These are phyloP conservation scores for Alentia gelatinosa DNA, from an alignment of 2,888 invertebrate species.

Conservation along the genomic window DNA sequence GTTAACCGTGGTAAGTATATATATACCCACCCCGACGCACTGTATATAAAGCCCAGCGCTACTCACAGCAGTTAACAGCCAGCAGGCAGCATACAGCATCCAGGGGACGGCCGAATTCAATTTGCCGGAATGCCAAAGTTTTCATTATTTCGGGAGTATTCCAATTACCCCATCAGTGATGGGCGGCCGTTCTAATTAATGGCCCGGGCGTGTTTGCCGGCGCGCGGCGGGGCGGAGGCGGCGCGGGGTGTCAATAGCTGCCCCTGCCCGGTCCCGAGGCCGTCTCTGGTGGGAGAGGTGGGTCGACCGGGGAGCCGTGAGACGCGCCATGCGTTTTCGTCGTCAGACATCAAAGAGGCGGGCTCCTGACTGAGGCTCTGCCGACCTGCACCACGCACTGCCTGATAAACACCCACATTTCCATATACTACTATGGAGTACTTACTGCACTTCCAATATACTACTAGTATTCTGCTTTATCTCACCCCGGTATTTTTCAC, in stretches of 20 bases:
- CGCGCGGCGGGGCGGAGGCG: not conserved
- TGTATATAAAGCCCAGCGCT: no score
- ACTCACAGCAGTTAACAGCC: not conserved
- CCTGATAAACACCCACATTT: no score
- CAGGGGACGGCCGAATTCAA: not conserved
- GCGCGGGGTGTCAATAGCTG: not conserved
- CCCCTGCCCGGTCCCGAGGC: not conserved
- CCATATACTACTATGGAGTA: no score
- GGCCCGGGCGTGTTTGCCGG: constrained; percentile 11
- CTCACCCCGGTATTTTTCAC: no score
- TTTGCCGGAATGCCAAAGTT: constrained; percentile 41
- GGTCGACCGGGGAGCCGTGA: not conserved
- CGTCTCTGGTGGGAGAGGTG: not conserved
- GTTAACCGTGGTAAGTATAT: no score
- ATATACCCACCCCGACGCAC: no score
- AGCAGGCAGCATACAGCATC: not conserved
- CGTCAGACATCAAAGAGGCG: no score
- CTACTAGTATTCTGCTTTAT: no score
- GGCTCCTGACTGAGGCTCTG: no score
- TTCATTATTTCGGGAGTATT: not conserved
- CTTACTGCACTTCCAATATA: no score
- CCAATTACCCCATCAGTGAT: constrained; percentile 37
- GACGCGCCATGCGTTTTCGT: no score
- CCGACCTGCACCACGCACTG: no score
- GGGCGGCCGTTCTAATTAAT: constrained; percentile 31